A percentile compares a stretch with the other conserved stretches of the same genome.
phyloP scores from a whole-genome alignment of 2,888 invertebrate genomes.

The Leptura quadrifasciata region DNA sequence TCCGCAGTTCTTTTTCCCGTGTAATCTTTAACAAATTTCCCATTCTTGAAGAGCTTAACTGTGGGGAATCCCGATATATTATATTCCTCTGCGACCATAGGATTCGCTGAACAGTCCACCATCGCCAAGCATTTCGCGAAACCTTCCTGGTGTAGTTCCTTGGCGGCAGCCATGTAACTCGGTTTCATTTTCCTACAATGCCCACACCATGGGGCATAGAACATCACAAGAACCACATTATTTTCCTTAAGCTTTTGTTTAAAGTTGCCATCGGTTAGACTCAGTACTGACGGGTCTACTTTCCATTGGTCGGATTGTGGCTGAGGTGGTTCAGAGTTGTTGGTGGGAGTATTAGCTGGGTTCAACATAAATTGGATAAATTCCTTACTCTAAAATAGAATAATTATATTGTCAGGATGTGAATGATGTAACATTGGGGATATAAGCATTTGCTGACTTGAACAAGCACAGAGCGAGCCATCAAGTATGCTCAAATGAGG shows the following conservation, averaged over 20 bases:
- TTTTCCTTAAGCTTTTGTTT: constrained; percentile 77
- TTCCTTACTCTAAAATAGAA: constrained; percentile 77
- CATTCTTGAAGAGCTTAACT: constrained; percentile 78
- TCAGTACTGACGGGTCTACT: constrained; percentile 72
- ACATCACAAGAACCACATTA: constrained; percentile 83
- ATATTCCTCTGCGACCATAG: constrained; percentile 77
- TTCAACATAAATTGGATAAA: constrained; percentile 80
- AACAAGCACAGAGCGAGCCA: no score
- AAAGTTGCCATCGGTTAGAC: constrained; percentile 79
- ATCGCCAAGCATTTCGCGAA: constrained; percentile 74
- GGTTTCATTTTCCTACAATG: constrained; percentile 84
- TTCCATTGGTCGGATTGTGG: constrained; percentile 72
- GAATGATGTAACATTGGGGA: no score
- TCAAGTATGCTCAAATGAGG: no score
- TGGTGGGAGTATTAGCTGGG: constrained; percentile 70
- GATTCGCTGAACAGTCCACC: constrained; percentile 81
- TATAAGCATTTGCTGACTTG: no score
- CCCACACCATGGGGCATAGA: constrained; percentile 86
- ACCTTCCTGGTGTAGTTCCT: constrained; percentile 73
- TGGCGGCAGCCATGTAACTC: constrained; percentile 78
- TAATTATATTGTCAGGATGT: neutral
- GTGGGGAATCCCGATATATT: constrained; percentile 82
- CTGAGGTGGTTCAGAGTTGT: constrained; percentile 56
- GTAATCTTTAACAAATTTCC: constrained; percentile 76
- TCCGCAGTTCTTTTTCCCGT: constrained; percentile 76